Evolutionary conservation across 2,113 vertebrate genomes (phyloP), one percentile per base, ranked within the genome.

Genomic region (Notarius lentiginosus): DNA sequence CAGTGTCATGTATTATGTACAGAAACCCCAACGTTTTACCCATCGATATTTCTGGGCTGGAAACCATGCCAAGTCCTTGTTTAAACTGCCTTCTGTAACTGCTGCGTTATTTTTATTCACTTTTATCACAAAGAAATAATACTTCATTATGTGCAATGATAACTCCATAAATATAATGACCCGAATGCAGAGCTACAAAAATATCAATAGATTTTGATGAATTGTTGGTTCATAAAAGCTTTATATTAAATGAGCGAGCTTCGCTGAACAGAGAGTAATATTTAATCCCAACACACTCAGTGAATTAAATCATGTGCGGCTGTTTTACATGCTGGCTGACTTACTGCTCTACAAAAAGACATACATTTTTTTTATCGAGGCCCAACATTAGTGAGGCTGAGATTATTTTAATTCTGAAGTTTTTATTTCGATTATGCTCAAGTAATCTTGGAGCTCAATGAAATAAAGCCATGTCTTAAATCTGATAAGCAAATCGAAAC

Each of bases 161-260:
- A 91, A 89, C 83, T 73, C 17, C 76, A 87, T 91, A 91, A 87
- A 90, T 89, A 85, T 89, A 79, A 51, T 63, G 73, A 18, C 53
- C 84, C 61, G 77, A 85, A 87, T 83, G 88, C 76, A 60, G 65
- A 56, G 77, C 84, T 88, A 89, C 82, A 91, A 89, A 87, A 60
- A 81, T 88, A 87, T 92, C 80, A n/a, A 90, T 91, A 89, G 79
- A 86, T 85, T 89, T 82, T 91, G 89, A 92, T 90, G 84, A 86
- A 91, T 89, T 91, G 91, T 91, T 89, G 86, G 89, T 90, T 89
- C 88, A 88, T 91, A 90, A 92, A 92, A 89, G 88, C 90, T 90
- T 90, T 90, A 79, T 90, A 82, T 89, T 89, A 88, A 91, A 92
- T 91, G 77, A 89, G 53, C 79, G 72, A 86, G 88, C 70, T 83